Evolutionary conservation across 2,888 invertebrate species (phyloP).

Genomic region (Cerastis rubricosa): DNA sequence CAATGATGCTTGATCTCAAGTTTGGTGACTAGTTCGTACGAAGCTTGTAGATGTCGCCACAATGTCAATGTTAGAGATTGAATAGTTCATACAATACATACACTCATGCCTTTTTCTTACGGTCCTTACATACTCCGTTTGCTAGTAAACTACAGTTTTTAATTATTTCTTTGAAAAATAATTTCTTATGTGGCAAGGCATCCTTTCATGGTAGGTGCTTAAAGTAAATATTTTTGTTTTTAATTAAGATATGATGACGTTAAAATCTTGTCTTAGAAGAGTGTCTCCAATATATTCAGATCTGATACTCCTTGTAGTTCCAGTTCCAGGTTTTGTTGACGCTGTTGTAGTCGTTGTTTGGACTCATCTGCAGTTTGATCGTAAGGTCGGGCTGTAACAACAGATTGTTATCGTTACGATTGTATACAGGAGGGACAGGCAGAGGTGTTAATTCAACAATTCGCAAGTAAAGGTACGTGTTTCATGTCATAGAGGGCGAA

Average conservation of each 20-base stretch:
- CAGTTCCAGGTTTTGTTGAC: constrained; percentile 86
- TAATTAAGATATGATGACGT: constrained; percentile 44
- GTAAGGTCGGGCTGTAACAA: constrained; percentile 70
- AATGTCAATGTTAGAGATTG: no score
- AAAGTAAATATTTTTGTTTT: neutral
- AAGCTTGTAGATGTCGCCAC: neutral
- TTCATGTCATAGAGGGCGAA: neutral
- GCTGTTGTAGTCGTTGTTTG: constrained; percentile 77
- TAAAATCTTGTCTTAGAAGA: neutral
- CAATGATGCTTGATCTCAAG: no score
- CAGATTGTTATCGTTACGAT: neutral
- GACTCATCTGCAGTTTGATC: constrained; percentile 68
- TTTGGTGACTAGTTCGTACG: neutral
- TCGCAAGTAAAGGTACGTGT: no score
- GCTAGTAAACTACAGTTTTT: neutral
- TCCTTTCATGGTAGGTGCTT: neutral
- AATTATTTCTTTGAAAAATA: no score
- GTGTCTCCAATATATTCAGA: constrained; percentile 53
- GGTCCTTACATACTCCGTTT: neutral
- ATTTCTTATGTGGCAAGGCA: no score
- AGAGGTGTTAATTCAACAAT: no score
- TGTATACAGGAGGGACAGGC: neutral
- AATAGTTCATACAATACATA: neutral
- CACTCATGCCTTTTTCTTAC: neutral
- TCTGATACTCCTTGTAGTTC: constrained; percentile 88